Conservation (phyloP, 1,140 invertebrate species). For the Caenorhabditis latens region DNA sequence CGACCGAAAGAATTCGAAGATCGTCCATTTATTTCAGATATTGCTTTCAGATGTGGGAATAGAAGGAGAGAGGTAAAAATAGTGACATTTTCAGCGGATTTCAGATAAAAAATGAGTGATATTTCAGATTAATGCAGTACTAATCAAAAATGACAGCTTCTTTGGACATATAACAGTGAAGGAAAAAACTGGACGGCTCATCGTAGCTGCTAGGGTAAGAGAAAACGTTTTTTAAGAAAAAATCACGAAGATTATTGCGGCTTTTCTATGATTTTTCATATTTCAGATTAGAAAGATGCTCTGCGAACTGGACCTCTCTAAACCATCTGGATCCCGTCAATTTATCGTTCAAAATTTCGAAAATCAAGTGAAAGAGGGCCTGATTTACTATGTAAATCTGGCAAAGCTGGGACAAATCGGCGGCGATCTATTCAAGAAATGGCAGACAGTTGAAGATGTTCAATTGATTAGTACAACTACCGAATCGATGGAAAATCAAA, state of each 20-base stretch:
- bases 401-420: background rate
- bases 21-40: conserved; percentile 26
- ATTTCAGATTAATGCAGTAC: conserved; percentile 8
- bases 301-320: conserved; percentile 29
- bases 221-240: no score
- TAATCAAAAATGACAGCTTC: conserved; percentile 36
- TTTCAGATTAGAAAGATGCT: conserved; percentile 32
- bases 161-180: conserved; percentile 9
- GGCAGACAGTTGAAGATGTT: conserved; percentile 27
- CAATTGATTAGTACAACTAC: background rate
- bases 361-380: conserved; percentile 3
- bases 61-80: background rate
- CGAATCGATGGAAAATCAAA: conserved; percentile 25
- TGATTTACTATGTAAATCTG: conserved; percentile 15
- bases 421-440: conserved; percentile 28
- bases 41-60: conserved; percentile 20
- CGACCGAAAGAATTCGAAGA: conserved; percentile 10
- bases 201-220: conserved; percentile 15
- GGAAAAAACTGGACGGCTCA: conserved; percentile 13
- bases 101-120: background rate
- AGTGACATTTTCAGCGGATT: background rate
- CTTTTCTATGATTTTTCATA: no score
- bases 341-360: conserved; percentile 41
- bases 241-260: no score
- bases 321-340: conserved; percentile 26